phyloP scores from a whole-genome alignment of 53 echinoderm and acorn worm genomes.

The Hippasteria phrygiana region DNA sequence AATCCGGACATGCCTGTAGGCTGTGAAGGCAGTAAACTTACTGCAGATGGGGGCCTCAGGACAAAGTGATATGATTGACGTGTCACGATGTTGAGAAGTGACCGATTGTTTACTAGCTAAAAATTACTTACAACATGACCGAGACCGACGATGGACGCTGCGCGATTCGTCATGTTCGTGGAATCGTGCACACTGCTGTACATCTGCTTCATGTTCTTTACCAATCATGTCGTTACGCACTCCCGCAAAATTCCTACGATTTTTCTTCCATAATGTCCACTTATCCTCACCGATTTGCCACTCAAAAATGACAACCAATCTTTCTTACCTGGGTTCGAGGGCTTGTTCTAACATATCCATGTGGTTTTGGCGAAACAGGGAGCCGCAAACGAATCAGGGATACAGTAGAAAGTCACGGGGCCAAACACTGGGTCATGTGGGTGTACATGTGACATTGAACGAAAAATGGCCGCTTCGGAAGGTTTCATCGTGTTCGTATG shows the following conservation, averaged over 20 bases:
- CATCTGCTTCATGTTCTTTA: no score
- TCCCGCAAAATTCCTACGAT: neutral
- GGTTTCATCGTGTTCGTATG: constrained; percentile 16
- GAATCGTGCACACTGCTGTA: no score
- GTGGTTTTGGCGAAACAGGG: constrained; percentile 78
- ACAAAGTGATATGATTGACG: no score
- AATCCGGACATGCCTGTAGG: no score
- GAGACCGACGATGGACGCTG: no score
- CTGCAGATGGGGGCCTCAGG: no score
- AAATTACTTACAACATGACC: no score
- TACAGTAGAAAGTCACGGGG: constrained; percentile 96
- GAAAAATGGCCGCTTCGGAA: constrained; percentile 59
- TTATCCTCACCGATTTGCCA: neutral
- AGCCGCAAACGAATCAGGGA: constrained; percentile 98
- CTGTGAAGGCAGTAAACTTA: no score
- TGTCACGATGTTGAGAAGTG: no score
- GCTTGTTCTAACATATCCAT: constrained; percentile 98
- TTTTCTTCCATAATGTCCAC: constrained; percentile 3
- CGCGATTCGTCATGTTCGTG: no score
- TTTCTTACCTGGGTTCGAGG: constrained; percentile 89
- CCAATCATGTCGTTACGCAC: neutral
- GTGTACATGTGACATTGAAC: constrained; percentile 92
- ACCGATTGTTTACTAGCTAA: no score
- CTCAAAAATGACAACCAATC: constrained; percentile 8
- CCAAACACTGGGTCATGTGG: constrained; percentile 99